phyloP scores from a whole-genome alignment of 2,113 vertebrate genomes.

The Puffinus mauretanicus region DNA sequence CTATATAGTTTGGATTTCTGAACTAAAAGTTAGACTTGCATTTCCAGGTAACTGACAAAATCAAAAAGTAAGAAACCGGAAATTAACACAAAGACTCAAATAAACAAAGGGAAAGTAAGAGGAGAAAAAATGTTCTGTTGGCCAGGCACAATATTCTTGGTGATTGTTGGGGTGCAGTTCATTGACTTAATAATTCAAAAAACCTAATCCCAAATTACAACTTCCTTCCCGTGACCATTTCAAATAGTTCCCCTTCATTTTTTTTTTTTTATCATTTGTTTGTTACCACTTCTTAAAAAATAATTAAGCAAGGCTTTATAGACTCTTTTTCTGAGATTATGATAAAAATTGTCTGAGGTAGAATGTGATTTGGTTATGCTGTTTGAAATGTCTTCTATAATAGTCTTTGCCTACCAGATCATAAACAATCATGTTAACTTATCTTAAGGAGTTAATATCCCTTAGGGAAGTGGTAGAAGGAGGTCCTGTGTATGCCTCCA shows the following conservation, averaged over 20 bases:
- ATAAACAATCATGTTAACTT: neutral
- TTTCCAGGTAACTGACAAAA: neutral
- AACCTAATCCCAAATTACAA: neutral
- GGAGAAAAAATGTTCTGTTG: neutral
- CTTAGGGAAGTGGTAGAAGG: neutral
- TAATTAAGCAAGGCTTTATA: neutral
- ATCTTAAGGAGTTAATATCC: neutral
- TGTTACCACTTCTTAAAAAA: neutral
- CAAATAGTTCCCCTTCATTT: neutral
- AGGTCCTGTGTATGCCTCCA: neutral
- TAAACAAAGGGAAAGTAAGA: neutral
- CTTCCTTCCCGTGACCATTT: neutral
- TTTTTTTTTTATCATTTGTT: neutral
- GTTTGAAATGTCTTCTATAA: neutral
- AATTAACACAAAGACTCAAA: neutral
- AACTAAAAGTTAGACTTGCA: neutral
- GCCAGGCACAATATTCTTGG: neutral
- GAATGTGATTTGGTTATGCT: neutral
- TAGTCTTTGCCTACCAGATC: neutral
- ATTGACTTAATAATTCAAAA: neutral
- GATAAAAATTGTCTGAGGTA: neutral
- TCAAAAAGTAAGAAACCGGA: neutral
- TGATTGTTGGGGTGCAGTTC: neutral
- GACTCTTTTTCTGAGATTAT: neutral
- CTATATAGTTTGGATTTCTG: neutral